Evolutionary conservation across 2,797 vertebrate genomes (phyloP).

Genomic region (Hemibagrus guttatus): DNA sequence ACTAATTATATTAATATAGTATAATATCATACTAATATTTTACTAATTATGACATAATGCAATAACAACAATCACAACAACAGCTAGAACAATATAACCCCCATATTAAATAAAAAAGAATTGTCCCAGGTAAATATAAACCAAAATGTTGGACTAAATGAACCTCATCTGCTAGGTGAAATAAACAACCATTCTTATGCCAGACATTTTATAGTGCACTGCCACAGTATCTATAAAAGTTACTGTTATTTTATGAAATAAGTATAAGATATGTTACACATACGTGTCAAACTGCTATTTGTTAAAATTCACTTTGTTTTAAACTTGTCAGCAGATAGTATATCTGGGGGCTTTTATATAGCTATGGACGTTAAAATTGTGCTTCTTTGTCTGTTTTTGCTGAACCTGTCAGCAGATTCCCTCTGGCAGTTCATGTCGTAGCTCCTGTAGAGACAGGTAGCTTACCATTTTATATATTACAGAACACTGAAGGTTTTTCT

Average conservation of each 20-base stretch:
- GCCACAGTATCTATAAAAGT: too few relatives aligned
- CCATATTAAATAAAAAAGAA: neutral
- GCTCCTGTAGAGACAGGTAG: neutral
- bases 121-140: neutral
- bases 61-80: neutral
- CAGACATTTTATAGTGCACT: neutral
- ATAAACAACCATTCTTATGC: neutral
- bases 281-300: neutral
- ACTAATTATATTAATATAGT: too few relatives aligned
- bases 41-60: neutral
- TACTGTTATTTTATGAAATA: too few relatives aligned
- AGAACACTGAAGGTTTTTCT: neutral
- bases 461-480: neutral
- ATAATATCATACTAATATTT: too few relatives aligned
- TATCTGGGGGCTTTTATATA: neutral
- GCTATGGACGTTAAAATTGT: neutral
- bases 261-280: neutral
- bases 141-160: neutral
- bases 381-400: conserved; percentile 7
- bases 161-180: neutral
- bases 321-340: neutral
- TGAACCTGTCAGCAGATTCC: conserved; percentile 3
- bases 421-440: conserved; percentile 10
- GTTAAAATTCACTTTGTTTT: neutral
- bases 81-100: neutral